Evolutionary conservation across 2,797 vertebrate species (phyloP), one percentile per base, ranked within the genome.

Genomic region (Gymnocypris eckloni): DNA sequence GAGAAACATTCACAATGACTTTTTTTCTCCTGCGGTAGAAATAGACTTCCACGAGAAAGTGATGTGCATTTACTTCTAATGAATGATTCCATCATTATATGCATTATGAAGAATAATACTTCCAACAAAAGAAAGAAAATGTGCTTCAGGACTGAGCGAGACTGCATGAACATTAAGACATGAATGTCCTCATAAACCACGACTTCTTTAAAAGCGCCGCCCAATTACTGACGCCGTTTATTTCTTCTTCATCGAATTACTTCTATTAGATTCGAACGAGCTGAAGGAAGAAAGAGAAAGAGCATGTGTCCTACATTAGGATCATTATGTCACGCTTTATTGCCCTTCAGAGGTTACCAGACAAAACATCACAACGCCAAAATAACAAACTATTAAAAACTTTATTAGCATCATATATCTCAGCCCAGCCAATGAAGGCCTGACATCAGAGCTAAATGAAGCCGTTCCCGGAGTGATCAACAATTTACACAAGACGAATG

Each of bases 401-500:
- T 10, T 41, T 41, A 59, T 78, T n/a, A 25, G 37, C 3, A 2
- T 16, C 12, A 25, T 78, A 16, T 10, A 76, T 45, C 80, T 25
- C 11, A 33, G 37, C 37, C n/a, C 18, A 16, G 76, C 41, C 39
- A n/a, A 39, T 41, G 41, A 45, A 20, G n/a, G 64, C 50, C n/a
- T 28, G 66, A 43, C 52, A 43, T 56, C 88, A 88, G 64, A 83
- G 88, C 90, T 90, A 91, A 92, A 89, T 72, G 83, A 86, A 54
- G 76, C 72, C 6, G 1, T 75, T 87, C 75, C 10, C 83, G 88
- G 90, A 92, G 91, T 92, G 89, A 86, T 79, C 82, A 87, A 70
- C 85, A 90, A 84, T 91, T 88, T 92, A 91, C 91, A 92, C 85
- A 90, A 90, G 87, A 89, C 82, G 79, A 73, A 90, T 84, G 50